Conservation (phyloP, 2,113 vertebrate genomes). For the Todiramphus chloris region DNA sequence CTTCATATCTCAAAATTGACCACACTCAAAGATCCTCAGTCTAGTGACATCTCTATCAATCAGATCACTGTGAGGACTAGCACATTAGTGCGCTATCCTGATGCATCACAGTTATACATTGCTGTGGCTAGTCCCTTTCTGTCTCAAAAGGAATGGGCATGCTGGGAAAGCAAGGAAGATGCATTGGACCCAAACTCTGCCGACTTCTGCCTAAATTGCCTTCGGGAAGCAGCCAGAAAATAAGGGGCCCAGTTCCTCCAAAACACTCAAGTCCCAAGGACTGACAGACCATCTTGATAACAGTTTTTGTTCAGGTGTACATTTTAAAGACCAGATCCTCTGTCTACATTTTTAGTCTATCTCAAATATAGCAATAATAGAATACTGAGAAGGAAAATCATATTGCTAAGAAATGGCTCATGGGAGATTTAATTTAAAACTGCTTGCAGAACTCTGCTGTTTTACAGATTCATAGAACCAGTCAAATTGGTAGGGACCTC, state of each 20-base stretch:
- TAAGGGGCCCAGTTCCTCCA: accelerated
- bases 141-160: neutral
- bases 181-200: neutral
- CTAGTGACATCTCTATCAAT: neutral
- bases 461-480: neutral
- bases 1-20: neutral
- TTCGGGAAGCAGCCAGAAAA: neutral
- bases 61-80: neutral
- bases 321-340: neutral
- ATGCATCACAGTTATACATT: accelerated
- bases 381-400: neutral
- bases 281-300: neutral
- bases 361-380: neutral
- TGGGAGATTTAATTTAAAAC: neutral
- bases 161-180: neutral
- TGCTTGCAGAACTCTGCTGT: neutral
- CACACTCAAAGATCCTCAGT: neutral
- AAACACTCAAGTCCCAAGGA: neutral
- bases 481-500: neutral
- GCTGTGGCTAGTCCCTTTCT: neutral
- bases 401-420: neutral
- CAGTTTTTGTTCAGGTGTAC: neutral
- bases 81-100: neutral
- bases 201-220: neutral
- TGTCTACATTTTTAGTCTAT: neutral